Conservation (phyloP, 2,113 vertebrate genomes). For the Chloropsis cyanopogon region DNA sequence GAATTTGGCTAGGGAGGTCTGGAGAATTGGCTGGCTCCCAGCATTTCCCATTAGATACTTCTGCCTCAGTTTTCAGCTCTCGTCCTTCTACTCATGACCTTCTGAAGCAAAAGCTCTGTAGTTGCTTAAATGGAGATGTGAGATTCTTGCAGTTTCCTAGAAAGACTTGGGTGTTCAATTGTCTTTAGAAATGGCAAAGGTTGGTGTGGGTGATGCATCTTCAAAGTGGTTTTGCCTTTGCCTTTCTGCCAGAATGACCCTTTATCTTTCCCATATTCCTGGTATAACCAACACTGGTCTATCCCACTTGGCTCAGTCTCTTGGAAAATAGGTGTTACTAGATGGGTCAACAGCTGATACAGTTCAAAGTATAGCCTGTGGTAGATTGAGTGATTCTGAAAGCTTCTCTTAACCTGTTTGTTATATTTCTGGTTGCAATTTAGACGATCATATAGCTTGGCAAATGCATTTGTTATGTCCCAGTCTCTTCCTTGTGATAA, state of each 20-base stretch:
- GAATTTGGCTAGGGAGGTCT: neutral
- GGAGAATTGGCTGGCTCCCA: neutral
- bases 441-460: neutral
- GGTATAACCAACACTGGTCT: neutral
- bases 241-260: neutral
- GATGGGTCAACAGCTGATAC: neutral
- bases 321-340: neutral
- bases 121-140: neutral
- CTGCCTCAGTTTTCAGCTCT: neutral
- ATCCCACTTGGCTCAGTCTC: neutral
- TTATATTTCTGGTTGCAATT: neutral
- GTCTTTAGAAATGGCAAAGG: neutral
- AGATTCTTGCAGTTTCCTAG: neutral
- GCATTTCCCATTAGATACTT: neutral
- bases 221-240: neutral
- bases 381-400: neutral
- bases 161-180: neutral
- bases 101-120: neutral
- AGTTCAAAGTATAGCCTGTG: neutral
- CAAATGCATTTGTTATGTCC: neutral
- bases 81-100: neutral
- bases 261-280: neutral
- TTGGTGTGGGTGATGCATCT: neutral
- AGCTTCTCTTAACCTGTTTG: neutral
- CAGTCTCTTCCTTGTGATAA: neutral